Evolutionary conservation across 1,140 invertebrate species (phyloP).

Genomic region (Sycobia sp.): DNA sequence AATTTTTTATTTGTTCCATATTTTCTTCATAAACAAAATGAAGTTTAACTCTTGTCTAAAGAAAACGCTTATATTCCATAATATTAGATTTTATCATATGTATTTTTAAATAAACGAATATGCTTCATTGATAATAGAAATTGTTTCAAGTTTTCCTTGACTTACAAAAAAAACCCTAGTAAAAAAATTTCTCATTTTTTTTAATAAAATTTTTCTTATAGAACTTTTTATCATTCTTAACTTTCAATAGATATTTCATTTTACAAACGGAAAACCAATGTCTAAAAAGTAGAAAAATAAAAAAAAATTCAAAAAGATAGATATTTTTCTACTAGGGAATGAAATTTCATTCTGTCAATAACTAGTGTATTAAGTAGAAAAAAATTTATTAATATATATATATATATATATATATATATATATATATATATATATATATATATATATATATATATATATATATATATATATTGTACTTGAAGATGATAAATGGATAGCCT

Average conservation of each 20-base stretch:
- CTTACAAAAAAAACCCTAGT: constrained; percentile 12
- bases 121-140: too few relatives aligned
- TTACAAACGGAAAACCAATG: too few relatives aligned
- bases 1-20: background rate
- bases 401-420: background rate
- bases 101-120: too few relatives aligned
- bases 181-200: constrained; percentile 13
- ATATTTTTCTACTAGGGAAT: constrained; percentile 32
- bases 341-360: constrained; percentile 14
- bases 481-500: background rate
- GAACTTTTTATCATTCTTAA: background rate
- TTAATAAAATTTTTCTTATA: background rate
- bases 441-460: constrained; percentile 7
- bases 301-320: constrained; percentile 8
- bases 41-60: too few relatives aligned
- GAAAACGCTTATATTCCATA: too few relatives aligned
- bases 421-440: background rate
- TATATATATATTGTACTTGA: constrained; percentile 1
- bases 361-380: background rate
- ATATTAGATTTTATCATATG: too few relatives aligned
- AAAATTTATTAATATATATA: background rate
- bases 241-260: background rate
- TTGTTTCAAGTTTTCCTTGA: too few relatives aligned
- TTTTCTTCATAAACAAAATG: background rate
- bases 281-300: too few relatives aligned